Evolutionary conservation across 2,888 invertebrate genomes (phyloP).

Genomic region (Epirrhoe alternata): DNA sequence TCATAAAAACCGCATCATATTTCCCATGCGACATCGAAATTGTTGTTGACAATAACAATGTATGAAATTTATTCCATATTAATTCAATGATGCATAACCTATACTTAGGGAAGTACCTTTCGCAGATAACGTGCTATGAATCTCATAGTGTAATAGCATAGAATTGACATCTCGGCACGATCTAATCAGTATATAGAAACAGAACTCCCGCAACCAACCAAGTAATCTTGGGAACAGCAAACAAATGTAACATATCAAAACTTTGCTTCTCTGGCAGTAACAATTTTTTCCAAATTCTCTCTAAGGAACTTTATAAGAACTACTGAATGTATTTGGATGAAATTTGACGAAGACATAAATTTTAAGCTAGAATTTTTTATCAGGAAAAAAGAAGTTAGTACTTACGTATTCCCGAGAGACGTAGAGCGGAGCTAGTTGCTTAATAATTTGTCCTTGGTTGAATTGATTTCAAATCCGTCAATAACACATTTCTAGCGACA

Average conservation of each 20-base stretch:
- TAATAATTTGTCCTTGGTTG: too few species aligned
- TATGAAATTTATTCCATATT: not conserved
- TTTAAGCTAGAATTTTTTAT: too few species aligned
- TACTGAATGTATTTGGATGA: too few species aligned
- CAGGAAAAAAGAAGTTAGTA: too few species aligned
- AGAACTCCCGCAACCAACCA: constrained; percentile 3
- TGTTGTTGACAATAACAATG: constrained; percentile 17
- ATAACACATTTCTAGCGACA: not conserved
- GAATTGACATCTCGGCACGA: not conserved
- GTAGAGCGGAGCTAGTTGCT: too few species aligned
- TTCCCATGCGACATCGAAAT: constrained; percentile 29
- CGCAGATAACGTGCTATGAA: constrained; percentile 21
- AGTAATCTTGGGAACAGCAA: not conserved
- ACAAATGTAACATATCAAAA: too few species aligned
- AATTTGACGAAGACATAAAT: too few species aligned
- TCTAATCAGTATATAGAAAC: not conserved
- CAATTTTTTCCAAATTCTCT: too few species aligned
- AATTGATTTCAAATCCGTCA: too few species aligned
- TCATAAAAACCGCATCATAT: constrained; percentile 23
- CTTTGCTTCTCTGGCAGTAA: too few species aligned
- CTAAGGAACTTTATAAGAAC: too few species aligned
- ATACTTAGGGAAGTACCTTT: constrained; percentile 21
- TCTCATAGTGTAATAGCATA: constrained; percentile 1
- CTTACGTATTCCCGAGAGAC: too few species aligned
- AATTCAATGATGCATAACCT: constrained; percentile 3